These are phyloP conservation scores for Brienomyrus longianalis DNA, from an alignment of 2,113 vertebrate species.

Conservation along the genomic window DNA sequence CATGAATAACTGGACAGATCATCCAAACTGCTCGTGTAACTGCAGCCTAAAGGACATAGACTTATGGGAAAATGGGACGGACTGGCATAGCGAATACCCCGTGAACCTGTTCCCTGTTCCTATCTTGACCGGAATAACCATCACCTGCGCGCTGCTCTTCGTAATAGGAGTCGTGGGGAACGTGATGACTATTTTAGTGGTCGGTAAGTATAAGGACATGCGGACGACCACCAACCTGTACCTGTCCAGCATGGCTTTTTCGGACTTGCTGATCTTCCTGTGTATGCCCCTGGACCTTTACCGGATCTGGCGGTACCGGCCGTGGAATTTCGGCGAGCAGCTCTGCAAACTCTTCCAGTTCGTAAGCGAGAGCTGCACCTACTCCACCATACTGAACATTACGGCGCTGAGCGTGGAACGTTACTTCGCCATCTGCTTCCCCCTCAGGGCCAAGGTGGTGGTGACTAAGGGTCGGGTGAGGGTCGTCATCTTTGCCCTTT, in stretches of 20 bases:
- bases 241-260: conserved; percentile 93
- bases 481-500: conserved; percentile 79
- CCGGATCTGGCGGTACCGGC: conserved; percentile 88
- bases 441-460: conserved; percentile 82
- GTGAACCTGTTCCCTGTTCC: conserved; percentile 72
- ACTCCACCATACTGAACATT: conserved; percentile 92
- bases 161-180: conserved; percentile 79
- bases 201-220: conserved; percentile 84
- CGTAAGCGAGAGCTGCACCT: conserved; percentile 89
- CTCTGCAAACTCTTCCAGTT: conserved; percentile 97
- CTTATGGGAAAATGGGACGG: conserved; percentile 40
- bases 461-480: conserved; percentile 87
- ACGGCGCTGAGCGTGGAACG: conserved; percentile 90
- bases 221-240: conserved; percentile 93
- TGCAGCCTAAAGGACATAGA: conserved; percentile 48
- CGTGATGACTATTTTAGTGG: conserved; percentile 86
- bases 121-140: conserved; percentile 75
- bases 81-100: conserved; percentile 41
- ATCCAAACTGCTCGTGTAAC: conserved; percentile 56
- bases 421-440: conserved; percentile 91
- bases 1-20: conserved; percentile 68
- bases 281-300: conserved; percentile 94
- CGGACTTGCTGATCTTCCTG: conserved; percentile 89
- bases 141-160: conserved; percentile 77
- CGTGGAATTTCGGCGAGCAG: conserved; percentile 82